Percentiles rank a stretch among this genome's conserved stretches.
These are phyloP conservation scores for Argyresthia albistria DNA, from an alignment of 2,888 invertebrate species.

Conservation along the genomic window DNA sequence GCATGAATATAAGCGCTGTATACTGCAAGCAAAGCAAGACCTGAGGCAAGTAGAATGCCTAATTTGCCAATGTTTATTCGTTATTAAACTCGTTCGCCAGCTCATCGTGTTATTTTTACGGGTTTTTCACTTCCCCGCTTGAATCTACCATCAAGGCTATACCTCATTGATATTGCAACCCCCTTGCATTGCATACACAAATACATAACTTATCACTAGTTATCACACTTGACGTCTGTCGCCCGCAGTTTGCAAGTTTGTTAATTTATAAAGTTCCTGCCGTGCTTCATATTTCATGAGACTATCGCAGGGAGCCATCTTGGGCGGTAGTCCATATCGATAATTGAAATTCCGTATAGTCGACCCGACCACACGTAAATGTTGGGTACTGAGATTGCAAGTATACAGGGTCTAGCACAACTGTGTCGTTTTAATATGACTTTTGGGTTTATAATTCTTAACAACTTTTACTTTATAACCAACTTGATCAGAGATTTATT, in stretches of 20 bases:
- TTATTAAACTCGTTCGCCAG: too few species aligned
- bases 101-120: too few species aligned
- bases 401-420: too few species aligned
- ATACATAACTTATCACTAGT: conserved; percentile 2
- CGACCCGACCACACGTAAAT: background rate
- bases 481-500: background rate
- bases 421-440: too few species aligned
- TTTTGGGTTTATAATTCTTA: too few species aligned
- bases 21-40: too few species aligned
- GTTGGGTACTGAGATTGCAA: background rate
- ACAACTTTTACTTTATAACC: background rate
- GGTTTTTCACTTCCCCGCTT: too few species aligned
- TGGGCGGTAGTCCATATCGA: background rate
- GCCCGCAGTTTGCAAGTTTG: conserved; percentile 6
- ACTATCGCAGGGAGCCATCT: background rate
- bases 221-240: conserved; percentile 5
- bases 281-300: conserved; percentile 3
- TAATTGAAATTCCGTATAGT: background rate
- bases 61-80: too few species aligned
- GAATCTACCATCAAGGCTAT: too few species aligned
- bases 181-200: background rate
- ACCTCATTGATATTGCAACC: too few species aligned
- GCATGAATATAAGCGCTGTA: too few species aligned
- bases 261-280: conserved; percentile 9
- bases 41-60: background rate